A percentile compares a stretch with the other conserved stretches of the same genome.
These are phyloP conservation scores for Tonatia bakeri DNA, from an alignment of 2,113 vertebrate genomes.

Conservation along the genomic window DNA sequence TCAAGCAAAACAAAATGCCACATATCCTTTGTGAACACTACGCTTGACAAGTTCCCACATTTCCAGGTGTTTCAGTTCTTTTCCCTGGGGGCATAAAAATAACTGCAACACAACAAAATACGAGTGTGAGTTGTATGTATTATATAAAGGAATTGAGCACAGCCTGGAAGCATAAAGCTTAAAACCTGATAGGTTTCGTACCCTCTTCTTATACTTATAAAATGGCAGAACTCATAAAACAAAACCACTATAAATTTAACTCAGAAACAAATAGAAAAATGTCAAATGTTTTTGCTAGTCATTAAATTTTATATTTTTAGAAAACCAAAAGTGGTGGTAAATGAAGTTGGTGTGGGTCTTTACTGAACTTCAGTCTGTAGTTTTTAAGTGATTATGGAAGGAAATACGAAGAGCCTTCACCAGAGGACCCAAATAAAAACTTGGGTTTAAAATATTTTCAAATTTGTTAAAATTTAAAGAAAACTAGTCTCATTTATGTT, in stretches of 20 bases:
- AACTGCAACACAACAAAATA: conserved; percentile 40
- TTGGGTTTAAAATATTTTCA: conserved; percentile 36
- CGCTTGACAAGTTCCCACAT: not conserved
- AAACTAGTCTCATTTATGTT: not conserved
- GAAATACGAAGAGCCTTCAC: not conserved
- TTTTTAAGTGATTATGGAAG: not conserved
- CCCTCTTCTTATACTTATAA: not conserved
- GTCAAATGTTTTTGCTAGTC: not conserved
- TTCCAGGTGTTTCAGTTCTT: conserved; percentile 22
- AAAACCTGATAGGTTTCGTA: not conserved
- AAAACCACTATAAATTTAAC: conserved; percentile 30
- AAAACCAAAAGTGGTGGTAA: not conserved
- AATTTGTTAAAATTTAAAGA: conserved; percentile 24
- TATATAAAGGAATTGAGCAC: conserved; percentile 29
- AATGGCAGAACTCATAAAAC: not conserved
- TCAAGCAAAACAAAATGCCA: conserved; percentile 20
- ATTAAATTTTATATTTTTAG: not conserved
- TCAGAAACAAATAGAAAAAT: not conserved
- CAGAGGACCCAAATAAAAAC: conserved; percentile 21
- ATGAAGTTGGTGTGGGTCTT: conserved; percentile 7
- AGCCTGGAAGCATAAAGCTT: conserved; percentile 15
- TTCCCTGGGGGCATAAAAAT: conserved; percentile 4
- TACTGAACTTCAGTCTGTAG: not conserved
- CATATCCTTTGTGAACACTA: not conserved
- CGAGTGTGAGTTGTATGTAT: not conserved